These are phyloP conservation scores for Drosophila phalerata DNA, from an alignment of 2,888 invertebrate species.

Conservation along the genomic window DNA sequence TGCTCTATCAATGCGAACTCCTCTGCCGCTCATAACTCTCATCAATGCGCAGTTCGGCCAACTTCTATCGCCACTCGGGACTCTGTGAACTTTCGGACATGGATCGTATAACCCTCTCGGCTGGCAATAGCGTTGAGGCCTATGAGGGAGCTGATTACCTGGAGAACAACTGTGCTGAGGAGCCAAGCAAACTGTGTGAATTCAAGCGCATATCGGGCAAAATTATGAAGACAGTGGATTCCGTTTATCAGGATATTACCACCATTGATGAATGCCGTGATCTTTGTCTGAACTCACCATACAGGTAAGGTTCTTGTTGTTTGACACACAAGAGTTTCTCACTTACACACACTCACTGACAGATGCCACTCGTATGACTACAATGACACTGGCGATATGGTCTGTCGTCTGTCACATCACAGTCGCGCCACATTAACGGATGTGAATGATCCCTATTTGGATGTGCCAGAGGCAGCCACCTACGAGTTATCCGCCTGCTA, in stretches of 20 bases:
- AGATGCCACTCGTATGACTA: conserved; percentile 97
- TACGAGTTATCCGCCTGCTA: conserved; percentile 96
- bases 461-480: conserved; percentile 95
- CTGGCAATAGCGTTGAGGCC: conserved; percentile 91
- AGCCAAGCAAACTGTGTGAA: conserved; percentile 97
- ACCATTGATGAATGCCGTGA: conserved; percentile 95
- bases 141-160: conserved; percentile 92
- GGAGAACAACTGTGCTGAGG: conserved; percentile 97
- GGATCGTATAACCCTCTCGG: conserved; percentile 96
- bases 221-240: conserved; percentile 96
- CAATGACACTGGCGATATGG: conserved; percentile 96
- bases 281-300: conserved; percentile 94
- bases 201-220: conserved; percentile 95
- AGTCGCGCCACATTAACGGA: conserved; percentile 94
- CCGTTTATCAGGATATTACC: conserved; percentile 95
- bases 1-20: conserved; percentile 34
- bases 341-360: conserved; percentile 7
- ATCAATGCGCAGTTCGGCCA: conserved; percentile 90
- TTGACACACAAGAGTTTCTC: conserved; percentile 25
- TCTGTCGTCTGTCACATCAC: conserved; percentile 96
- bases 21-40: conserved; percentile 67
- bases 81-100: conserved; percentile 96
- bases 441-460: conserved; percentile 95
- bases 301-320: conserved; percentile 86
- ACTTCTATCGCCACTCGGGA: conserved; percentile 94